Evolutionary conservation across 2,888 invertebrate genomes (phyloP).

Genomic region (Arctia plantaginis): DNA sequence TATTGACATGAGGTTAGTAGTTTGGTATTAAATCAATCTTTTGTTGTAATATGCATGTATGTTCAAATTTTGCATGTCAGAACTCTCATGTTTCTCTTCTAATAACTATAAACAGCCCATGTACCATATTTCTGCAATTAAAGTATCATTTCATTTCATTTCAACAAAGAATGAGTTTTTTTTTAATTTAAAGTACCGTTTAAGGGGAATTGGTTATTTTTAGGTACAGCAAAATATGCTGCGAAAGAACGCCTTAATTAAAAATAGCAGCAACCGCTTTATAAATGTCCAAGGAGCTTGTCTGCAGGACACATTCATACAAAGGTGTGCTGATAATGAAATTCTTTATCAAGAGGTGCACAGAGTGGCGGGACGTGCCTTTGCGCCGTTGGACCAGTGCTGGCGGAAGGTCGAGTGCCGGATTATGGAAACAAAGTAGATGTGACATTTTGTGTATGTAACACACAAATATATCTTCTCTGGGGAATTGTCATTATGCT

Average conservation of each 20-base stretch:
- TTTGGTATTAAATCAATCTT: too few relatives aligned
- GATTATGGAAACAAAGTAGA: slow-evolving; percentile 50
- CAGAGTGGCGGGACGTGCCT: slow-evolving; percentile 71
- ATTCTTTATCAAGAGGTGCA: slow-evolving; percentile 78
- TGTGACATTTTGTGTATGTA: slow-evolving; percentile 37
- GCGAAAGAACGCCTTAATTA: slow-evolving; percentile 45
- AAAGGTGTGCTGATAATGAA: slow-evolving; percentile 75
- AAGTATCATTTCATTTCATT: too few relatives aligned
- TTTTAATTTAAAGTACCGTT: not conserved
- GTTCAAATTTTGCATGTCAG: too few relatives aligned
- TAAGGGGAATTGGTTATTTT: not conserved
- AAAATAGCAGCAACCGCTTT: slow-evolving; percentile 42
- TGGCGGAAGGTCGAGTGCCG: slow-evolving; percentile 54
- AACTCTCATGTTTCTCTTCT: too few relatives aligned
- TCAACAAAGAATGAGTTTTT: not conserved
- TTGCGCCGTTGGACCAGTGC: slow-evolving; percentile 40
- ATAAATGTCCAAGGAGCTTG: slow-evolving; percentile 57
- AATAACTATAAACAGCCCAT: too few relatives aligned
- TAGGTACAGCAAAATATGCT: slow-evolving; percentile 36
- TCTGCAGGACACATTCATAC: slow-evolving; percentile 69
- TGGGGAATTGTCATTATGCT: slow-evolving; percentile 3
- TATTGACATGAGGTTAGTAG: too few relatives aligned
- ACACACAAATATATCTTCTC: slow-evolving; percentile 24
- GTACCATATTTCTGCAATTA: too few relatives aligned
- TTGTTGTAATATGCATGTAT: too few relatives aligned